phyloP scores from a whole-genome alignment of 37 sponge, comb jelly and placozoan genomes.

The Chondrosia reniformis region DNA sequence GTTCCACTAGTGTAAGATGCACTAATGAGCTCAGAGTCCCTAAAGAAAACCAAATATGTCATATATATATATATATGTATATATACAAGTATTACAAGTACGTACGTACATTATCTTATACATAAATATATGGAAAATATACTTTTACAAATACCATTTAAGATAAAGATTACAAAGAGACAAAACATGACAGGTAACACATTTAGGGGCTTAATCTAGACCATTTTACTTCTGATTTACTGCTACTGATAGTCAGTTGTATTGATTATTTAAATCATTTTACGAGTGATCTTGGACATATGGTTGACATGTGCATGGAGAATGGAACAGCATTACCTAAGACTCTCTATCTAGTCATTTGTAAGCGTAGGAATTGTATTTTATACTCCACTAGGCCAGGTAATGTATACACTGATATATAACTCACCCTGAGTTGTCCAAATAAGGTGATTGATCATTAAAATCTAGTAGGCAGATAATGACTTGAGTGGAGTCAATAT shows the following conservation, averaged over 20 bases:
- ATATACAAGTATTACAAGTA: slow-evolving; percentile 10
- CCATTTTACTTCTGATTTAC: too few relatives aligned
- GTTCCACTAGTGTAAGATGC: background rate
- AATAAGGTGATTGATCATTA: slow-evolving; percentile 1
- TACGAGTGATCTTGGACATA: too few relatives aligned
- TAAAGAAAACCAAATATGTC: background rate
- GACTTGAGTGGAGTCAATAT: background rate
- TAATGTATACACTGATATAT: background rate
- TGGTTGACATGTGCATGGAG: too few relatives aligned
- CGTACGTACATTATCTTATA: background rate
- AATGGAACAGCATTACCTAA: too few relatives aligned
- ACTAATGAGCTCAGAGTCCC: background rate
- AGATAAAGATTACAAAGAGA: background rate
- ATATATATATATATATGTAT: background rate
- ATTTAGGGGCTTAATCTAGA: too few relatives aligned
- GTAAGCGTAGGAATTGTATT: too few relatives aligned
- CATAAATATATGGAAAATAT: background rate
- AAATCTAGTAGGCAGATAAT: background rate
- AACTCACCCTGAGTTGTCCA: background rate
- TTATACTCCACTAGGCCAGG: too few relatives aligned
- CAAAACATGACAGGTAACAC: too few relatives aligned
- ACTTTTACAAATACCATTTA: background rate
- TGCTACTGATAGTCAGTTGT: too few relatives aligned
- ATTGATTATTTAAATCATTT: too few relatives aligned
- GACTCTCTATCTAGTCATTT: too few relatives aligned